Base-by-base conservation (phyloP, 2,797 vertebrate genomes). In the Pseudochromis fuscus region DNA sequence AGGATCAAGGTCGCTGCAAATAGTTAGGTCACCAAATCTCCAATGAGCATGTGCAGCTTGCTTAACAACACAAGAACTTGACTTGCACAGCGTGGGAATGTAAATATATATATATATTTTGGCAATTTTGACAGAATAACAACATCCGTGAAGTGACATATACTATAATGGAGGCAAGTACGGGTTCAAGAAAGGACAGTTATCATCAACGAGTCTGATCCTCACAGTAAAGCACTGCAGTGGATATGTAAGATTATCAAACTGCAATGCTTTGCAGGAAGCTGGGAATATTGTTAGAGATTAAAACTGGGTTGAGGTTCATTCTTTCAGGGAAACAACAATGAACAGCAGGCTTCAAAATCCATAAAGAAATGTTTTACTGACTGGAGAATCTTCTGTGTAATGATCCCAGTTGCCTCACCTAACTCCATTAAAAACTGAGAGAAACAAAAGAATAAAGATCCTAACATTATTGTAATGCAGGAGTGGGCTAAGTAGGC, bases 11-110 rank as follows among this genome's bases (percentile, higher is more conserved):
- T 48, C 33, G 62, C 71, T n/a, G 50, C 25, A 18, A 45, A 70
- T 35, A 77, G 77, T 49, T 74, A 25, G 62, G 74, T 75, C 82
- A 79, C 18, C 23, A 37, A 73, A 42, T 77, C 72, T 66, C 64
- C 23, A 49, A 66, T 58, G 59, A 53, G 18, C 42, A 44, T 51
- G 58, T 67, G 11, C 64, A 67, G 44, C 52, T 65, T 68, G 63
- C 59, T 60, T 51, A 60, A 66, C 23, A 10, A 55, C 57, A 65
- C 23, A 52, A 23, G 21, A 67, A 64, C 44, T 51, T 61, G 11
- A 6, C 19, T 45, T 74, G 51, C 25, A 7, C 13, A 10, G 1
- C 16, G 37, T n/a, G 38, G 38, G 18, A 40, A 37, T 37, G 35
- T 4, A 40, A 15, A 40, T 40, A n/a, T 18, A n/a, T n/a, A n/a